Percentiles rank a stretch among this genome's conserved stretches.
These are phyloP conservation scores for Cheilosia vernalis DNA, from an alignment of 2,888 invertebrate species.

Conservation along the genomic window DNA sequence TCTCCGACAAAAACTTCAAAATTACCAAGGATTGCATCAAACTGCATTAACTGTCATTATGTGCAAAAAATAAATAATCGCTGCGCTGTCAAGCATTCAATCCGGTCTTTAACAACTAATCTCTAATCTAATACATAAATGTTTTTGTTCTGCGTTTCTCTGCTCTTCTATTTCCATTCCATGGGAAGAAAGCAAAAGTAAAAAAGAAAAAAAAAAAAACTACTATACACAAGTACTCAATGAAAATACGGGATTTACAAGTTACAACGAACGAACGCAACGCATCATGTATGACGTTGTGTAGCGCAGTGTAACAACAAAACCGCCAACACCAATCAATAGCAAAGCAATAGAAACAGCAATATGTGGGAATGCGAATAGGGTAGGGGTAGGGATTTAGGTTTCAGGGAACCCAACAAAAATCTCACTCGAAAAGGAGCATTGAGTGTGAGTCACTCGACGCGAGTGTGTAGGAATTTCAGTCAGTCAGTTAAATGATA, in stretches of 20 bases:
- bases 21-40: conserved; percentile 52
- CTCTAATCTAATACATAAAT: conserved; percentile 3
- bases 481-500: neutral
- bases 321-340: neutral
- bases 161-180: neutral
- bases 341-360: too few species aligned
- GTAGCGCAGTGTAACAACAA: neutral
- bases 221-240: conserved; percentile 41
- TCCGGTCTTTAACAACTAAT: neutral
- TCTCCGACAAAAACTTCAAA: conserved; percentile 24
- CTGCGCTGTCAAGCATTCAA: conserved; percentile 5
- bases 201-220: conserved; percentile 38
- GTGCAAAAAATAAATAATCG: conserved; percentile 28
- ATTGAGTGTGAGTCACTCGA: neutral
- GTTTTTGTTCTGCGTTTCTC: neutral
- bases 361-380: neutral
- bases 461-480: conserved; percentile 11
- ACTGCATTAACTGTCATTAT: conserved; percentile 58
- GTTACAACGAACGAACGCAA: too few species aligned
- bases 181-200: conserved; percentile 37
- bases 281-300: neutral
- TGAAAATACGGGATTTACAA: conserved; percentile 44
- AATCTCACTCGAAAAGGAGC: conserved; percentile 34
- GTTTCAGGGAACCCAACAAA: neutral
- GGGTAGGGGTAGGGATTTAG: neutral